Conservation (phyloP, 2,888 invertebrate genomes). For the Agelastica alni region DNA sequence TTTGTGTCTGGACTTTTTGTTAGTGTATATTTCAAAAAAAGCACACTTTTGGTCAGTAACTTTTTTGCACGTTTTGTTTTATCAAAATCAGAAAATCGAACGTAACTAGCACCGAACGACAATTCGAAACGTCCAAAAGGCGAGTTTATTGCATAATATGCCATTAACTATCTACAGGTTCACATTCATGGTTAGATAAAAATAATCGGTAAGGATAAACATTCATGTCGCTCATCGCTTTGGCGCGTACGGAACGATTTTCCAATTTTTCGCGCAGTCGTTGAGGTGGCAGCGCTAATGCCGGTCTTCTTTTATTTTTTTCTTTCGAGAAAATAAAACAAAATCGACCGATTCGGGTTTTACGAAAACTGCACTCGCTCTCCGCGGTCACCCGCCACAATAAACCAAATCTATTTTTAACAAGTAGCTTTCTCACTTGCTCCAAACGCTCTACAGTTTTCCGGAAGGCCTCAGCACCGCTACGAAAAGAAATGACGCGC, state of each 20-base stretch:
- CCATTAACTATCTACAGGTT: slow-evolving; percentile 24
- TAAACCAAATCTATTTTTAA: slow-evolving; percentile 16
- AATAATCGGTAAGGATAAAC: slow-evolving; percentile 44
- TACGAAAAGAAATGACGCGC: neutral
- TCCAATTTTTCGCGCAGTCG: slow-evolving; percentile 40
- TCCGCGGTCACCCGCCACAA: slow-evolving; percentile 17
- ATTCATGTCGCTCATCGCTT: slow-evolving; percentile 28
- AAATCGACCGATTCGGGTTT: too few relatives aligned
- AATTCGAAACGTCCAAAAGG: too few relatives aligned
- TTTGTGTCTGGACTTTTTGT: too few relatives aligned
- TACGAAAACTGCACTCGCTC: too few relatives aligned
- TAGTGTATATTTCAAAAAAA: too few relatives aligned
- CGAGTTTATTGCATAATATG: too few relatives aligned
- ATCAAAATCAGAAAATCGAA: too few relatives aligned
- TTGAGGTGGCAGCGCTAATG: slow-evolving; percentile 45
- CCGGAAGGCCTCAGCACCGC: neutral
- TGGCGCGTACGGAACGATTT: slow-evolving; percentile 30
- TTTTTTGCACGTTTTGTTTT: too few relatives aligned
- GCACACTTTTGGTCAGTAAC: too few relatives aligned
- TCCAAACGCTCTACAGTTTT: neutral
- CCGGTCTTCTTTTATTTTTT: slow-evolving; percentile 33
- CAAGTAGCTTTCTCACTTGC: neutral
- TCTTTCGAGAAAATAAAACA: too few relatives aligned
- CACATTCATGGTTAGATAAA: slow-evolving; percentile 39
- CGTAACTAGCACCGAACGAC: too few relatives aligned